These are phyloP conservation scores for Wiebesia pumilae DNA, from an alignment of 1,140 invertebrate genomes.

Conservation along the genomic window DNA sequence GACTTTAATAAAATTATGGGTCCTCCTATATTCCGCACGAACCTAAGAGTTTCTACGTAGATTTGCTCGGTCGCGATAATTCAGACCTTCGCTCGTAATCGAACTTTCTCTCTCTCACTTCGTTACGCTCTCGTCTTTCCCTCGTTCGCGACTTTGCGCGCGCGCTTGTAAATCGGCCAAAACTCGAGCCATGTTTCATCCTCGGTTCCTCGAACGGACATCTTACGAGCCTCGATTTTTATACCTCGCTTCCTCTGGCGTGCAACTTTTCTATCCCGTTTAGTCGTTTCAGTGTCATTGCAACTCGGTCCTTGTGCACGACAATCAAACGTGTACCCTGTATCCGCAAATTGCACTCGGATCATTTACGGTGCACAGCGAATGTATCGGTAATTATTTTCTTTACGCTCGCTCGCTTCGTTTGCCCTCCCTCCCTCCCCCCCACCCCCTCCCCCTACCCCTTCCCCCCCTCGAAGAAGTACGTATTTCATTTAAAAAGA, in stretches of 20 bases:
- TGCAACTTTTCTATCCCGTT: no score
- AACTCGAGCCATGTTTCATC: background rate
- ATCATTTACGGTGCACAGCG: no score
- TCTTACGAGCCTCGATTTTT: background rate
- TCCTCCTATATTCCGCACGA: background rate
- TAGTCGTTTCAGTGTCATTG: no score
- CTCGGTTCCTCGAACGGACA: background rate
- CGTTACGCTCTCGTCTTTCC: background rate
- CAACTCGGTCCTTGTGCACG: no score
- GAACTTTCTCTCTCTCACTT: background rate
- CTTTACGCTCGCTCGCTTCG: no score
- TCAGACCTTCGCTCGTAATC: background rate
- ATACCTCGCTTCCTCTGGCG: background rate
- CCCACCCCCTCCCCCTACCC: no score
- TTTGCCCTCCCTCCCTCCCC: no score
- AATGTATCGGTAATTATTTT: no score
- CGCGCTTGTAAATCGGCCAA: background rate
- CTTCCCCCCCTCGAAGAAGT: no score
- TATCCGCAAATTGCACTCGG: no score
- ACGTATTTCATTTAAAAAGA: no score
- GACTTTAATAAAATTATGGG: background rate
- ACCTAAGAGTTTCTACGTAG: background rate
- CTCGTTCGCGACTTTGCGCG: background rate
- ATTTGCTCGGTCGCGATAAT: background rate
- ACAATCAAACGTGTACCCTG: no score